phyloP scores from a whole-genome alignment of 2,113 vertebrate genomes.

The Equus quagga region DNA sequence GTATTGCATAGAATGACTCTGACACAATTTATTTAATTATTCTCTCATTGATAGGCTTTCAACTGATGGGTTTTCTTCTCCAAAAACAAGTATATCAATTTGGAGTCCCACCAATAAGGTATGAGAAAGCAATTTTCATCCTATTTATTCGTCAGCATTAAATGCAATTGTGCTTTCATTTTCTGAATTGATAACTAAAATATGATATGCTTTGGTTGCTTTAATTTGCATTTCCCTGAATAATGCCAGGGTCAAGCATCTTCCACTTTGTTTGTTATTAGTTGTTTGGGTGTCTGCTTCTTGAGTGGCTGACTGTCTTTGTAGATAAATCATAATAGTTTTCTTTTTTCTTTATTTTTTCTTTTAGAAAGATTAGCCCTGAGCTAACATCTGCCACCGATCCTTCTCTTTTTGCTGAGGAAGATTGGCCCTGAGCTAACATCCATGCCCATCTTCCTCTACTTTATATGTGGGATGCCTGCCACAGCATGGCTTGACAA shows the following conservation, averaged over 20 bases:
- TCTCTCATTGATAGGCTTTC: neutral
- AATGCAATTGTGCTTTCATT: neutral
- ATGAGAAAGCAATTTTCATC: neutral
- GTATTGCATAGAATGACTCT: neutral
- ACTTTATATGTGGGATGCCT: too few relatives aligned
- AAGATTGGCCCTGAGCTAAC: too few relatives aligned
- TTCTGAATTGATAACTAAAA: slow-evolving; percentile 1
- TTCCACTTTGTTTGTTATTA: neutral
- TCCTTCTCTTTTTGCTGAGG: too few relatives aligned
- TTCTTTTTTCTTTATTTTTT: neutral
- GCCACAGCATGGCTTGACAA: too few relatives aligned
- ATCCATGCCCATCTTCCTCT: too few relatives aligned
- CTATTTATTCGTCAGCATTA: neutral
- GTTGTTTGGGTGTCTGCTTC: neutral
- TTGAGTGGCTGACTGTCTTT: neutral
- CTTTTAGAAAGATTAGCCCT: too few relatives aligned
- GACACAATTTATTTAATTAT: neutral
- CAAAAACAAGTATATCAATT: neutral
- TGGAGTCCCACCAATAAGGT: neutral
- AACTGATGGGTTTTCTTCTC: neutral
- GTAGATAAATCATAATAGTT: neutral
- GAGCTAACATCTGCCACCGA: too few relatives aligned
- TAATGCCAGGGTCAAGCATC: neutral
- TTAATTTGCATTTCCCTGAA: slow-evolving; percentile 35
- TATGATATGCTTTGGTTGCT: neutral